Base-by-base conservation (phyloP, 2,797 vertebrate species). In the Gastrophryne carolinensis region DNA sequence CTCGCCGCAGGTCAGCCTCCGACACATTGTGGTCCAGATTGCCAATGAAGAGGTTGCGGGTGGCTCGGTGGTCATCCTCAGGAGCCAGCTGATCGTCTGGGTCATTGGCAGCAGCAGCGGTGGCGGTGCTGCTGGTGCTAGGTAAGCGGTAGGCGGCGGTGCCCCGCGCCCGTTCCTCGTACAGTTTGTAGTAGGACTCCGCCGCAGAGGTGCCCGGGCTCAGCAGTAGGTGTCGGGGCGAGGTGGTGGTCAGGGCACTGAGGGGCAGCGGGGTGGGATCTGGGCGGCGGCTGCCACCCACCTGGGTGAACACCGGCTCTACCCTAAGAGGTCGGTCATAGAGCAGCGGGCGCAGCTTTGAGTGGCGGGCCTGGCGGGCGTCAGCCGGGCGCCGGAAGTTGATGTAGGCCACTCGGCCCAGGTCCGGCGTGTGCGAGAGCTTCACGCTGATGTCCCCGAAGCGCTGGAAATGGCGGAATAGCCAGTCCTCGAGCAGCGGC, bases 391-490 rank as follows among this genome's bases (percentile, higher is more conserved):
- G 95, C 39, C 97, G 89, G 68, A 99, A 99, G 83, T 99, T 98
- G 9, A 98, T 96, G 49, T 98, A 98, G 3, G 96, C 97, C 61
- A 99, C 91, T 0, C 96, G 92, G 72, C 96, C 96, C 54, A 97
- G 91, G 82, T 98, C 97, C 0, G 96, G 96, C 0, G 97, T 98
- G 88, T 97, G 96, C 0, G 96, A 97, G 54, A 98, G 89, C 37
- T 97, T 98, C 62, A 98, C 93, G 63, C 95, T 98, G 26, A 99
- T 96, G 81, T 99, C 96, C 1, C 97, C 94, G 75, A 98, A 99
- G 85, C 96, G 95, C 86, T 98, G 96, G 84, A 98, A 99, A 86
- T 98, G 96, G 64, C 97, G 96, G 79, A 99, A 98, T 26, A 99
- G 91, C 19, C 95, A 92, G 82, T 98, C 96, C 87, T 98, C 97